phyloP scores from a whole-genome alignment of 23 tunicate species.

The Ascidia mentula region DNA sequence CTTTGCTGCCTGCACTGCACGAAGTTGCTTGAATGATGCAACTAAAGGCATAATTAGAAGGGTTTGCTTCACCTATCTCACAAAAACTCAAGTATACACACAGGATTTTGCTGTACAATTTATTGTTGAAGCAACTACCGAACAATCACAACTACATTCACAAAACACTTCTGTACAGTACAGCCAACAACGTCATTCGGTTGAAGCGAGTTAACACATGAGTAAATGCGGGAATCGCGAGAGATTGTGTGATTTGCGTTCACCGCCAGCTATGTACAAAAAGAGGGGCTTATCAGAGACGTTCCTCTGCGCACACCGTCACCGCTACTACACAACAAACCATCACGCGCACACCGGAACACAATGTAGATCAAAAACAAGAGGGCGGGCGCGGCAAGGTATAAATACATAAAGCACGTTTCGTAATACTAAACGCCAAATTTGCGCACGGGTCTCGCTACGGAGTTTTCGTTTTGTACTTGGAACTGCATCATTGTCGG shows the following conservation, averaged over 20 bases:
- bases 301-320: neutral
- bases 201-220: neutral
- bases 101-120: constrained; percentile 36
- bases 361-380: neutral
- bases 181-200: constrained; percentile 7
- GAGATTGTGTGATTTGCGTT: neutral
- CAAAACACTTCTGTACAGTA: constrained; percentile 19
- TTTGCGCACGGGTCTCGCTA: neutral
- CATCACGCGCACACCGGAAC: neutral
- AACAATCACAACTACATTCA: constrained; percentile 26
- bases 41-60: too few relatives aligned
- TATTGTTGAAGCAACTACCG: constrained; percentile 28
- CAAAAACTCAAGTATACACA: too few relatives aligned
- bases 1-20: too few relatives aligned
- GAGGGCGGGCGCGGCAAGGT: neutral
- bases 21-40: too few relatives aligned
- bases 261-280: neutral
- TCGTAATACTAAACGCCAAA: neutral
- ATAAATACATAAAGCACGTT: constrained; percentile 9
- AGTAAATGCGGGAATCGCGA: neutral
- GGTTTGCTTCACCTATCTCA: too few relatives aligned
- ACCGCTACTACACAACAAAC: neutral
- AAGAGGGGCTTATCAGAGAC: neutral
- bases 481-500: constrained; percentile 6
- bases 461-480: neutral